Percentiles rank a stretch among this genome's conserved stretches.
Conservation (phyloP, 2,888 invertebrate genomes). For the Drosophila prolongata region DNA sequence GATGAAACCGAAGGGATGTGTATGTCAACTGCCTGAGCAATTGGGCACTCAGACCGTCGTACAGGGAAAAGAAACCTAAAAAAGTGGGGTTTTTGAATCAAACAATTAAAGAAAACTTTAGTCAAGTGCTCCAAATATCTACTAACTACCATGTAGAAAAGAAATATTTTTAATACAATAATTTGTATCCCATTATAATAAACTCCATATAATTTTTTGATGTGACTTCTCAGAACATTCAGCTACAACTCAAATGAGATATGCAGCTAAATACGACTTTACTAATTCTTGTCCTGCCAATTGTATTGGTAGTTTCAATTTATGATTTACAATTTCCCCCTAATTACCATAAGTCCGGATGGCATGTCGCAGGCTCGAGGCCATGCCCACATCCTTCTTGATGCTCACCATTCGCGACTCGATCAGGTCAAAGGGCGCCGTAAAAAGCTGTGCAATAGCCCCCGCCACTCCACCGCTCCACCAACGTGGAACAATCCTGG, state of each 20-base stretch:
- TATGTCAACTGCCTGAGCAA: constrained; percentile 48
- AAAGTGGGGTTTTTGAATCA: background rate
- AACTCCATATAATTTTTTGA: no score
- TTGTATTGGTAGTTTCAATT: no score
- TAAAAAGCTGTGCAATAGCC: constrained; percentile 27
- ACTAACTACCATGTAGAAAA: no score
- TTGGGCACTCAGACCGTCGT: constrained; percentile 55
- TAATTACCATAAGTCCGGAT: constrained; percentile 41
- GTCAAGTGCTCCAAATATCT: no score
- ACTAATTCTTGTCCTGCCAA: no score
- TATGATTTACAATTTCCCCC: no score
- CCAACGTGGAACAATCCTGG: constrained; percentile 48
- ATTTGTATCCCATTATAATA: no score
- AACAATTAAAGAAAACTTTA: background rate
- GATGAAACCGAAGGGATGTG: constrained; percentile 48
- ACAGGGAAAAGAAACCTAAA: constrained; percentile 46
- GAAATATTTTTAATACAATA: no score
- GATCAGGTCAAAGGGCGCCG: constrained; percentile 52
- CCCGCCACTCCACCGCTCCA: constrained; percentile 57
- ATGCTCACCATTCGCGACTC: constrained; percentile 53
- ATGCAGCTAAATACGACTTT: no score
- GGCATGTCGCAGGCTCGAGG: background rate
- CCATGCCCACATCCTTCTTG: constrained; percentile 9
- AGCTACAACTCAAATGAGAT: no score
- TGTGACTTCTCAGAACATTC: no score